Evolutionary conservation across 1,140 invertebrate genomes (phyloP), one percentile per base, ranked within the genome.

Genomic region (Stegodyphus dumicola): DNA sequence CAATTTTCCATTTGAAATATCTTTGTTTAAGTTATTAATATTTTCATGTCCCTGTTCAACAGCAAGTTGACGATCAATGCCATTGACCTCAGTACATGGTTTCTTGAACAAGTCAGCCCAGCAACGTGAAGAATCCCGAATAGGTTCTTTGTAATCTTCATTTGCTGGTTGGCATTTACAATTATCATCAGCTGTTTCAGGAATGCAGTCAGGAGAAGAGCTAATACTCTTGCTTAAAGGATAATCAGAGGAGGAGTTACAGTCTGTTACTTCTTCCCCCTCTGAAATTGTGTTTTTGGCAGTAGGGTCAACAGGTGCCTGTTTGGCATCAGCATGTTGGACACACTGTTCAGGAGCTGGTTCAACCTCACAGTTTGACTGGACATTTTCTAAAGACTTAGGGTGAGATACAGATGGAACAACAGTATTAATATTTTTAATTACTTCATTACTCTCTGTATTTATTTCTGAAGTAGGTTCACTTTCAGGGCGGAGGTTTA

Each of bases 51-150:
- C 70, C 13, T 73, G 70, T 11, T 73, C 74, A 33, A 54, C n/a
- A 51, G 74, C 51, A 54, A 56, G 66, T 7, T 65, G 73, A 11
- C 65, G 60, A 9, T 76, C 74, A 18, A 85, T 69, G 52, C 81
- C 81, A 51, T 85, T 85, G 9, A 85, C 74, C 52, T 76, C 81
- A 9, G 60, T 10, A 9, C 70, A 53, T 18, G 81, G 81, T 17
- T 77, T 76, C 18, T 85, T 85, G 48, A 85, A 85, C 7, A 85
- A 18, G 49, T 85, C 81, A n/a, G 81, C 81, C 81, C 81, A 85
- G 7, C 81, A 85, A 18, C 74, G 60, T 17, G 81, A 76, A 60
- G 71, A 48, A 64, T 81, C 78, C 17, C 15, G 6, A 4, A 52
- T 15, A 6, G 51, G 56, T 5, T 69, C 67, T 53, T 78, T 56